Conservation (phyloP, 2,113 vertebrate species). For the Sapayoa aenigma region DNA sequence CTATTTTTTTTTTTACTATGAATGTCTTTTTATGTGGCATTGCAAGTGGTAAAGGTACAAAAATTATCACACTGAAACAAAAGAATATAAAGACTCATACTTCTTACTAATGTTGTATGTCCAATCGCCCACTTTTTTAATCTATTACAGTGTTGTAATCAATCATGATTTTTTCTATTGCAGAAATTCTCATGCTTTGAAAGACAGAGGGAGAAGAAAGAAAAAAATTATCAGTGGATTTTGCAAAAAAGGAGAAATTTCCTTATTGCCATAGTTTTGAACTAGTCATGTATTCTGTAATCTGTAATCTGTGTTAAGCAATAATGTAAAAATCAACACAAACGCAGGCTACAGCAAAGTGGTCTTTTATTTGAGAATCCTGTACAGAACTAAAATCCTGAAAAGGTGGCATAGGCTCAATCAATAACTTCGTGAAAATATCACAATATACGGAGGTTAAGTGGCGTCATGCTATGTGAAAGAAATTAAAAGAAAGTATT, state of each 20-base stretch:
- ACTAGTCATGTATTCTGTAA: conserved; percentile 60
- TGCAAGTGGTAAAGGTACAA: not conserved
- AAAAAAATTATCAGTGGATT: conserved; percentile 37
- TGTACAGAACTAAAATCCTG: conserved; percentile 10
- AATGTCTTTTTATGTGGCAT: not conserved
- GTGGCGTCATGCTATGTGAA: not conserved
- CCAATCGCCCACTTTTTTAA: conserved; percentile 18
- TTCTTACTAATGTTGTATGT: not conserved
- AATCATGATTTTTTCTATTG: conserved; percentile 54
- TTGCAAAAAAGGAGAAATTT: conserved; percentile 14
- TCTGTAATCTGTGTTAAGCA: no score
- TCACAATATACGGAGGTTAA: not conserved
- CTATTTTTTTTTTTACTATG: not conserved
- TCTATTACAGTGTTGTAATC: conserved; percentile 54
- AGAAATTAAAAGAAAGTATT: not conserved
- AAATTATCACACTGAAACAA: not conserved
- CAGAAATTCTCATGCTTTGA: conserved; percentile 34
- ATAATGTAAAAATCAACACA: conserved; percentile 66
- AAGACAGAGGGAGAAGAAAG: conserved; percentile 3
- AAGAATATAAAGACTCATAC: not conserved
- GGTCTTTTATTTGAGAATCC: conserved; percentile 40
- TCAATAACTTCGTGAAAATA: conserved; percentile 56
- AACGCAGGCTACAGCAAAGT: not conserved
- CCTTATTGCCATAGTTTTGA: conserved; percentile 58
- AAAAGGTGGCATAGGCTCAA: conserved; percentile 14